Conservation (phyloP, 2,888 invertebrate species). For the Lumbricus terrestris region DNA sequence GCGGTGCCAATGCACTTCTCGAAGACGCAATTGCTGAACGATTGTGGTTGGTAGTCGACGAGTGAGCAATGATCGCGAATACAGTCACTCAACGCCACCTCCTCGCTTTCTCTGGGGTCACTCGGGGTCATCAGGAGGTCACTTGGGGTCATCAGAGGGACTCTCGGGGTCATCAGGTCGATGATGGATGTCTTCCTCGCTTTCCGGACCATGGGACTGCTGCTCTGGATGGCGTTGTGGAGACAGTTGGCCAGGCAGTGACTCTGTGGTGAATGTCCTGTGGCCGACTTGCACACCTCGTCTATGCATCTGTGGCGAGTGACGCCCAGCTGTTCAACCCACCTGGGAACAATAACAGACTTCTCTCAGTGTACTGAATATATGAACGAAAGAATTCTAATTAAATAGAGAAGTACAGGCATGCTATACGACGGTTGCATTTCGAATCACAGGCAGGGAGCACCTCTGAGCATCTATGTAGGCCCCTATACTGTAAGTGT, state of each 20-base stretch:
- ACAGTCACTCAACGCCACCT: background rate
- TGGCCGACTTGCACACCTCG: background rate
- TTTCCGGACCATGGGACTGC: background rate
- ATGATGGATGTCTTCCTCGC: background rate
- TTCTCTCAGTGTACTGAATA: too few relatives aligned
- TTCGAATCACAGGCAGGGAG: too few relatives aligned
- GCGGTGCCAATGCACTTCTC: background rate
- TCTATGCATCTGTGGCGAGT: background rate
- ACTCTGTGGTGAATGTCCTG: background rate
- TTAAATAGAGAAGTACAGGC: background rate
- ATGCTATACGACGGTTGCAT: too few relatives aligned
- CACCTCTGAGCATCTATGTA: too few relatives aligned
- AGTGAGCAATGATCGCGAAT: background rate
- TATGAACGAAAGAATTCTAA: background rate
- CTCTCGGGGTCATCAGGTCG: background rate
- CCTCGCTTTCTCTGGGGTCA: background rate
- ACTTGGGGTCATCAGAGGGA: background rate
- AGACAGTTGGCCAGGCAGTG: background rate
- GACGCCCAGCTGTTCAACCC: background rate
- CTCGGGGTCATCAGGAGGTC: background rate
- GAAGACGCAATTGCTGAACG: background rate
- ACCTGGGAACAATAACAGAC: background rate
- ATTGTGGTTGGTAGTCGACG: background rate
- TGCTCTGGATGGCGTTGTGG: background rate
- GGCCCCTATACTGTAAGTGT: too few relatives aligned